A percentile compares a stretch with the other conserved stretches of the same genome.
Evolutionary conservation across 2,888 invertebrate species (phyloP).

Genomic region (Agapostemon virescens): DNA sequence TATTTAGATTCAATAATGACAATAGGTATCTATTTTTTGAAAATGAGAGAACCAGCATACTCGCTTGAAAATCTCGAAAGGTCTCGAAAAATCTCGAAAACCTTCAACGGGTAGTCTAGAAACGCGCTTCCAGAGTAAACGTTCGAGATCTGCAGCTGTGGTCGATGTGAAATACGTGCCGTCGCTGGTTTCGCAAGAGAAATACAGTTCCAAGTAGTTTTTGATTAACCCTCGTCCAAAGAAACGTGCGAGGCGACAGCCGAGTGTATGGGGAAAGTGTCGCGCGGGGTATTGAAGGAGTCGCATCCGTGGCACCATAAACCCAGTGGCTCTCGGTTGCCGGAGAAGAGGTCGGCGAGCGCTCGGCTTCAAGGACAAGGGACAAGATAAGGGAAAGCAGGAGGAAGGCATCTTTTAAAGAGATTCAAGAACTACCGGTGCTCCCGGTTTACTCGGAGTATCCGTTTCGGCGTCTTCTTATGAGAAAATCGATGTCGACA

Average conservation of each 20-base stretch:
- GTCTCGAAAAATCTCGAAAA: too few species aligned
- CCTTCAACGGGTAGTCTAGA: too few species aligned
- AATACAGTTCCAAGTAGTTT: conserved; percentile 2
- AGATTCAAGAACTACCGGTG: conserved; percentile 48
- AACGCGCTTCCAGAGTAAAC: not conserved
- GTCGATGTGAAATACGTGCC: not conserved
- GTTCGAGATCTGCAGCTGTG: not conserved
- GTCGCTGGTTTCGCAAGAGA: too few species aligned
- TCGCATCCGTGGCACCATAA: not conserved
- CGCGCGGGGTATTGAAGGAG: not conserved
- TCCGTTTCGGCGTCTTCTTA: conserved; percentile 49
- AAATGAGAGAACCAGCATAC: too few species aligned
- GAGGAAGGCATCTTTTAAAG: conserved; percentile 19
- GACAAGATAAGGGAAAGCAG: conserved; percentile 37
- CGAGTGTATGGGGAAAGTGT: not conserved
- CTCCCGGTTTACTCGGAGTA: conserved; percentile 27
- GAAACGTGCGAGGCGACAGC: not conserved
- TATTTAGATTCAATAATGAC: too few species aligned
- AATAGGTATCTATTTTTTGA: too few species aligned
- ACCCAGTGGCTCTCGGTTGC: conserved; percentile 3
- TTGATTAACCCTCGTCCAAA: not conserved
- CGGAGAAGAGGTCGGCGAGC: not conserved
- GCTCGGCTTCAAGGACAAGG: conserved; percentile 33
- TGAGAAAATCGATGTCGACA: conserved; percentile 60
- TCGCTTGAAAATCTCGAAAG: too few species aligned